Evolutionary conservation across 2,888 invertebrate genomes (phyloP).

Genomic region (Caenorhabditis auriculariae): DNA sequence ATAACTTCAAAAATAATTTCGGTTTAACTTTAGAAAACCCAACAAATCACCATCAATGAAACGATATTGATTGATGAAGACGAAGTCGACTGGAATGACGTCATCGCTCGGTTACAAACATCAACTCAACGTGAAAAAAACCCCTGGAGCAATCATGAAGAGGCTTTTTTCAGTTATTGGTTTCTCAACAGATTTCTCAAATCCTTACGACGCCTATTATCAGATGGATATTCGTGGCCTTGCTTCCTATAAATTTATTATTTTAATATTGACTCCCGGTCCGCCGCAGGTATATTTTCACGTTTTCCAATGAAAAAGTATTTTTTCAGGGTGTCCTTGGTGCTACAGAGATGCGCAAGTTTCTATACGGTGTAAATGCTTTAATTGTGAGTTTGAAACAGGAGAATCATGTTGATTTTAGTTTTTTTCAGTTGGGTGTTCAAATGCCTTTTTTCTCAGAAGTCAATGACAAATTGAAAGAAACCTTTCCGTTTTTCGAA

Average conservation of each 20-base stretch:
- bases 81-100: slow-evolving; percentile 9
- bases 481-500: no score
- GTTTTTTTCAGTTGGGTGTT: no score
- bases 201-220: slow-evolving; percentile 8
- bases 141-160: no score
- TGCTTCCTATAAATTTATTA: slow-evolving; percentile 6
- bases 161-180: slow-evolving; percentile 28
- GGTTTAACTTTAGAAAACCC: no score
- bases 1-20: neutral
- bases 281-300: no score
- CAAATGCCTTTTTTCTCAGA: no score
- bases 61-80: slow-evolving; percentile 17
- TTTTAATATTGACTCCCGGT: slow-evolving; percentile 7
- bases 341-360: slow-evolving; percentile 9
- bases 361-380: slow-evolving; percentile 14
- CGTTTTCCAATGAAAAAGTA: no score
- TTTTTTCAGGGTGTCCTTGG: slow-evolving; percentile 15
- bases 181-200: slow-evolving; percentile 16
- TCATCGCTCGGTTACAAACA: no score
- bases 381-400: slow-evolving; percentile 18
- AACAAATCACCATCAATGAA: no score
- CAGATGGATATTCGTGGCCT: slow-evolving; percentile 10
- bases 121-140: no score
- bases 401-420: no score
- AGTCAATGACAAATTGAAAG: no score